phyloP scores from a whole-genome alignment of 2,113 vertebrate species.

The Nesoenas mayeri region DNA sequence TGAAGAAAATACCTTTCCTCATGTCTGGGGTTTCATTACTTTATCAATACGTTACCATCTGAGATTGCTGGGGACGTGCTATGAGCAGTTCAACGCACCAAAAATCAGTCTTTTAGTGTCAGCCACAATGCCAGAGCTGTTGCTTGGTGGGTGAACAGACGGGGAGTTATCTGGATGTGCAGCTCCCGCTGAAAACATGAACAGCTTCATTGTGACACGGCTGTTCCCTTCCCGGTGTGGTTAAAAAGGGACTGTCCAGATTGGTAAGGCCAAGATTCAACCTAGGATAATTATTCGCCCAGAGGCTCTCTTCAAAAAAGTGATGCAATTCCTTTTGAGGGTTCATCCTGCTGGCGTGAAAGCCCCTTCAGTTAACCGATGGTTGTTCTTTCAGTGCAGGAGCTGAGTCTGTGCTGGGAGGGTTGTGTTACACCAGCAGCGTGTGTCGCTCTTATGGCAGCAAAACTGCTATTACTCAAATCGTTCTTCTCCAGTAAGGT shows the following conservation, averaged over 20 bases:
- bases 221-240: background rate
- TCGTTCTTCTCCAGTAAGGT: background rate
- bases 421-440: background rate
- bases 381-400: background rate
- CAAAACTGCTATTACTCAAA: background rate
- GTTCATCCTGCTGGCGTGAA: background rate
- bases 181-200: background rate
- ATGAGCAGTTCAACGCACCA: background rate
- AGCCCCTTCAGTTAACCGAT: background rate
- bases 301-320: background rate
- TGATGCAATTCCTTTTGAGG: background rate
- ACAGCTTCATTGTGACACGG: background rate
- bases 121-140: background rate
- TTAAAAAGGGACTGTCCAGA: background rate
- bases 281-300: background rate
- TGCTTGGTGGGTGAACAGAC: background rate
- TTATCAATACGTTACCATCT: background rate
- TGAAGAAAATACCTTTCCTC: background rate
- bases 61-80: background rate
- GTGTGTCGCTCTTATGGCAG: rapidly evolving
- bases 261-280: background rate
- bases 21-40: background rate
- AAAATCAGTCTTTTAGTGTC: background rate
- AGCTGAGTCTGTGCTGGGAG: background rate
- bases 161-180: background rate